phyloP scores from a whole-genome alignment of 2,797 vertebrate species.

The Dicrostonyx torquatus region DNA sequence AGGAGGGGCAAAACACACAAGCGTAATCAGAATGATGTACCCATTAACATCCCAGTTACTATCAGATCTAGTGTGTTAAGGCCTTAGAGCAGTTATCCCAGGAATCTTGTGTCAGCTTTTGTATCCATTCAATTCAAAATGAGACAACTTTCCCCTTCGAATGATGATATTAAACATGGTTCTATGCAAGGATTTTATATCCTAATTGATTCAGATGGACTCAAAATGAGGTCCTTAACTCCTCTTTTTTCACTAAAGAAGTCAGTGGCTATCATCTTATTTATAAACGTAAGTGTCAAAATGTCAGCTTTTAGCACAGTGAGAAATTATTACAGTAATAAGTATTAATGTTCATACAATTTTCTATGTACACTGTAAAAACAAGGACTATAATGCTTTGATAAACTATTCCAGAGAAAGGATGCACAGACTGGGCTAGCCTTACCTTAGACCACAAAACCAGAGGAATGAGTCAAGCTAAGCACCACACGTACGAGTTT shows the following conservation, averaged over 20 bases:
- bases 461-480: not conserved
- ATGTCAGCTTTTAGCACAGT: slow-evolving; percentile 64
- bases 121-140: slow-evolving; percentile 76
- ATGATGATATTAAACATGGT: slow-evolving; percentile 75
- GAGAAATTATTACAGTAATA: slow-evolving; percentile 75
- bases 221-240: slow-evolving; percentile 66
- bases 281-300: slow-evolving; percentile 73
- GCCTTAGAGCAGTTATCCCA: slow-evolving; percentile 58
- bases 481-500: not conserved
- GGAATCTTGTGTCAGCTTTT: slow-evolving; percentile 70
- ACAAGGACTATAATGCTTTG: slow-evolving; percentile 53
- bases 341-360: slow-evolving; percentile 52
- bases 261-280: slow-evolving; percentile 71
- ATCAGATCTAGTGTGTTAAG: slow-evolving; percentile 72
- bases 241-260: slow-evolving; percentile 61
- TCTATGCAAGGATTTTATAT: slow-evolving; percentile 77
- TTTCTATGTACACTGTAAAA: slow-evolving; percentile 61
- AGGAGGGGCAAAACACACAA: slow-evolving; percentile 65
- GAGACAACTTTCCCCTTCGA: slow-evolving; percentile 76
- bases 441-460: slow-evolving; percentile 46
- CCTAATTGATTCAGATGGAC: slow-evolving; percentile 79
- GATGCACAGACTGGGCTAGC: slow-evolving; percentile 20
- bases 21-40: slow-evolving; percentile 66
- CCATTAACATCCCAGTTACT: slow-evolving; percentile 79
- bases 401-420: slow-evolving; percentile 61